Conservation (phyloP, 2,113 vertebrate genomes). For the Scytalopus superciliaris region DNA sequence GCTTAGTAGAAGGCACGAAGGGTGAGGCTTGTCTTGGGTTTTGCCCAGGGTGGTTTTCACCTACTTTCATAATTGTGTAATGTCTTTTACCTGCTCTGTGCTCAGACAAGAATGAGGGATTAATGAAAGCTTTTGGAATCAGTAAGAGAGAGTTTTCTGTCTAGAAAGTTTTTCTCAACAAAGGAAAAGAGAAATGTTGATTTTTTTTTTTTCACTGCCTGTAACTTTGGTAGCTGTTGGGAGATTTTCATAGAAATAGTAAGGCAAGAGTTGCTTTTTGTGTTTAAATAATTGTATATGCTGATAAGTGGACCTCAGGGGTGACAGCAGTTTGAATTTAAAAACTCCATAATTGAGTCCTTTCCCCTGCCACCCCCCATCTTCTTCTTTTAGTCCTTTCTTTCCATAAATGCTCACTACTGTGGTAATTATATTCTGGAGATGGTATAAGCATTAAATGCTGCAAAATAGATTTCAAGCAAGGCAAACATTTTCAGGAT, state of each 20-base stretch:
- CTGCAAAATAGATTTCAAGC: not conserved
- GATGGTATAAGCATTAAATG: not conserved
- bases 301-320: not conserved
- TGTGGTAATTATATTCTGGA: not conserved
- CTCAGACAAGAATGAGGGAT: not conserved
- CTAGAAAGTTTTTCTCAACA: not conserved
- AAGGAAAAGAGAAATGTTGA: not conserved
- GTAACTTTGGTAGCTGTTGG: not conserved
- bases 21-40: not conserved
- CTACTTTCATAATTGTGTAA: not conserved
- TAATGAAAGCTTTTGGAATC: not conserved
- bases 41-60: constrained; percentile 7
- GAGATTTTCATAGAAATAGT: not conserved
- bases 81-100: not conserved
- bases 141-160: not conserved
- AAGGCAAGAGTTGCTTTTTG: not conserved
- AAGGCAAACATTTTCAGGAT: not conserved
- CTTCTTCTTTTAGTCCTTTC: not conserved
- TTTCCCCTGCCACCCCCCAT: accelerated
- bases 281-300: not conserved
- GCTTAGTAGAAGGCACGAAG: not conserved
- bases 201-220: not conserved
- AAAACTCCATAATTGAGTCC: not conserved
- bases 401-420: not conserved
- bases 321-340: not conserved